phyloP scores from a whole-genome alignment of 2,797 vertebrate species.

The Aythya fuligula region DNA sequence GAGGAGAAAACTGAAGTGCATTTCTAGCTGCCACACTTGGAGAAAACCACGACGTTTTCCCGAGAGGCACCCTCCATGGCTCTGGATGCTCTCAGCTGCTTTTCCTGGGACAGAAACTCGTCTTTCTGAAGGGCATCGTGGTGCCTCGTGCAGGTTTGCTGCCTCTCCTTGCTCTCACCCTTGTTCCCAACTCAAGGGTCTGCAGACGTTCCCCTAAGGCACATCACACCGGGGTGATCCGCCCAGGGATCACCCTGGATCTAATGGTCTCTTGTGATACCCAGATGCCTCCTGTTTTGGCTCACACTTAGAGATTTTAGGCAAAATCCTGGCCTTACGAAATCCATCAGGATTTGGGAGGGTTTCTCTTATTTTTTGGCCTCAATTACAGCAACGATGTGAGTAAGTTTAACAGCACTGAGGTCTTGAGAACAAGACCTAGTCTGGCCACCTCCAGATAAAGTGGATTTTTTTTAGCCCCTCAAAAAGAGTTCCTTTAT shows the following conservation, averaged over 20 bases:
- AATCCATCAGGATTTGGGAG: neutral
- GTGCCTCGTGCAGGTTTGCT: fast-evolving
- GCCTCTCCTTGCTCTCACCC: fast-evolving
- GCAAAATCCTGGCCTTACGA: neutral
- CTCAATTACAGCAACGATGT: fast-evolving
- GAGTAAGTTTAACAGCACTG: neutral
- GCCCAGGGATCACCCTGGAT: neutral
- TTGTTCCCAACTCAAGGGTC: neutral
- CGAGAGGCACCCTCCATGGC: neutral
- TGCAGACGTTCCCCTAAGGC: fast-evolving
- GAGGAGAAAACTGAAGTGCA: neutral
- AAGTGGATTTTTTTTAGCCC: neutral
- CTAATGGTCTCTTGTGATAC: fast-evolving
- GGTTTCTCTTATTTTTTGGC: neutral
- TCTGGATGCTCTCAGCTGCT: neutral
- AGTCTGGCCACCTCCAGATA: neutral
- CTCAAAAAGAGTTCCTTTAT: neutral
- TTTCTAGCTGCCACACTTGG: fast-evolving
- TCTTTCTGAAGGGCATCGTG: fast-evolving
- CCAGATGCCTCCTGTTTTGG: fast-evolving
- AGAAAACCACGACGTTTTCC: neutral
- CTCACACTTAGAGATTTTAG: fast-evolving
- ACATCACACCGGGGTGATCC: fast-evolving
- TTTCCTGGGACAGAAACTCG: neutral
- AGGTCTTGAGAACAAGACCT: neutral